phyloP scores from a whole-genome alignment of 2,888 invertebrate genomes.

The Odontomyia ornata region DNA sequence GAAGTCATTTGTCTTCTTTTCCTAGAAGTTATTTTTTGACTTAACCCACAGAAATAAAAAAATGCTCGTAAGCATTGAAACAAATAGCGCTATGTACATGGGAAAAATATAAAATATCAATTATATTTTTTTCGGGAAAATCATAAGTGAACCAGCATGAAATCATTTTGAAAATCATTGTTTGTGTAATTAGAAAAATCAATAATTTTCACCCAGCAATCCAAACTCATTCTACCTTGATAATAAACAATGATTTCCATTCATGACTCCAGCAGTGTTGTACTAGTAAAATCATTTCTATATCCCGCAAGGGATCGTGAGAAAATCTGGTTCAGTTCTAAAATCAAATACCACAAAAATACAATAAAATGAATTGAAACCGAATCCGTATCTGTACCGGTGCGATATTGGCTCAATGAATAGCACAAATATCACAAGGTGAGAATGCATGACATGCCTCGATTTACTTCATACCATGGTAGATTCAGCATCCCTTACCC shows the following conservation, averaged over 20 bases:
- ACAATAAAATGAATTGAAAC: background rate
- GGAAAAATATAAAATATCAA: no score
- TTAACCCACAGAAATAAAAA: no score
- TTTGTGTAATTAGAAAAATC: no score
- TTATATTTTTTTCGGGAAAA: no score
- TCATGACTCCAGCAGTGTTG: background rate
- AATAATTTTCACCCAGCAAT: no score
- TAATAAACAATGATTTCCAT: background rate
- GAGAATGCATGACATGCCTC: constrained; percentile 42
- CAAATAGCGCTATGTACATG: no score
- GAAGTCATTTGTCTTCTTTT: no score
- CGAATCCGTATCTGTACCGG: background rate
- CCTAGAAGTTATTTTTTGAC: no score
- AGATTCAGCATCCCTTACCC: background rate
- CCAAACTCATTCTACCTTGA: background rate
- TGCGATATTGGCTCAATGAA: constrained; percentile 41
- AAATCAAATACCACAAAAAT: background rate
- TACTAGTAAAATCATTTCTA: background rate
- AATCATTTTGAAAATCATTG: no score
- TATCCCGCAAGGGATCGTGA: background rate
- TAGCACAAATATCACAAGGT: constrained; percentile 36
- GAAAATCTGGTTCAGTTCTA: background rate
- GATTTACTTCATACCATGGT: constrained; percentile 15
- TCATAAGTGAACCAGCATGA: no score
- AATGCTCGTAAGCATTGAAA: no score